Conservation (phyloP, 2,888 invertebrate species). For the Zaprionus lineosus region DNA sequence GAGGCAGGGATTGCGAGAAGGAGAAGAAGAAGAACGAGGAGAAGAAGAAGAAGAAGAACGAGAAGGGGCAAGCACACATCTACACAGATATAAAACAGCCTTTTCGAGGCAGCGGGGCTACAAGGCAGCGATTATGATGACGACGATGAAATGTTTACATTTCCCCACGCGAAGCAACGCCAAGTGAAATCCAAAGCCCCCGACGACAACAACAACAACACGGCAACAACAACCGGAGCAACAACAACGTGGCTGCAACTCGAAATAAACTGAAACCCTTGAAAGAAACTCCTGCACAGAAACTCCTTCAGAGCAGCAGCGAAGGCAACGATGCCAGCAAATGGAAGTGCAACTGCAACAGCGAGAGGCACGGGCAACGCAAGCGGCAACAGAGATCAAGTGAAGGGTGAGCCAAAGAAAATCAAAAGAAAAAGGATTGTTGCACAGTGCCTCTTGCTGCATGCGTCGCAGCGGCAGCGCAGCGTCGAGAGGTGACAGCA, state of each 20-base stretch:
- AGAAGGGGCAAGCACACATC: conserved; percentile 10
- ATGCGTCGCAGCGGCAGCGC: conserved; percentile 51
- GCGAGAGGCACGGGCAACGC: conserved; percentile 20
- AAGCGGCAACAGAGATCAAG: conserved; percentile 62
- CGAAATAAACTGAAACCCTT: conserved; percentile 55
- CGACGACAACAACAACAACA: conserved; percentile 34
- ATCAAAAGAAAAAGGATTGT: conserved; percentile 73
- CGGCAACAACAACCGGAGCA: conserved; percentile 9
- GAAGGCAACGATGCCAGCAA: conserved; percentile 2
- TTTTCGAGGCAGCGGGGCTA: conserved; percentile 36
- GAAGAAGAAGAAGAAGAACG: neutral
- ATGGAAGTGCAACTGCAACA: conserved; percentile 8
- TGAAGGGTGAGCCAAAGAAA: conserved; percentile 71
- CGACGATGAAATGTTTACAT: conserved; percentile 73
- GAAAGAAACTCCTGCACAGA: conserved; percentile 66
- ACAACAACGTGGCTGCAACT: neutral
- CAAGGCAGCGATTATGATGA: conserved; percentile 60
- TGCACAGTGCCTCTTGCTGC: conserved; percentile 22
- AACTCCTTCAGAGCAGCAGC: conserved; percentile 27
- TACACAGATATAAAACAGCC: neutral
- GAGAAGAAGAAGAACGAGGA: conserved; percentile 7
- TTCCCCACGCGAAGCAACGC: conserved; percentile 70
- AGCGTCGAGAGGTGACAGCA: conserved; percentile 70
- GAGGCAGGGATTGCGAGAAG: neutral
- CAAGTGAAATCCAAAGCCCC: conserved; percentile 70